Conservation (phyloP, 2,113 vertebrate genomes). For the Pteronura brasiliensis region DNA sequence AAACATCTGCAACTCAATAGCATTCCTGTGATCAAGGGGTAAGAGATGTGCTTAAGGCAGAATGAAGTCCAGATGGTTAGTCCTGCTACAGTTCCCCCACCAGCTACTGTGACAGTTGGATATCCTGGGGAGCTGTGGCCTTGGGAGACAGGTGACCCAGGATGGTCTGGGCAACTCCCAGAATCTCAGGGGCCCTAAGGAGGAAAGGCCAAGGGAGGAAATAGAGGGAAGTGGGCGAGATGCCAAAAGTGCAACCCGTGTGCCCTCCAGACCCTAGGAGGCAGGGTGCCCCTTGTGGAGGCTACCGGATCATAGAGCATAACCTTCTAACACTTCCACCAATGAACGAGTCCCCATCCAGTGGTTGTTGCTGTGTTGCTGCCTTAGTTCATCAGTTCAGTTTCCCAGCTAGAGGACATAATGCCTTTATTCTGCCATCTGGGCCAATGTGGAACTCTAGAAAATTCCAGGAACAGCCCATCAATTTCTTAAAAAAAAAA, state of each 20-base stretch:
- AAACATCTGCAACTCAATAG: constrained; percentile 75
- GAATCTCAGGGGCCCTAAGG: neutral
- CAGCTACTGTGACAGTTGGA: rapidly evolving
- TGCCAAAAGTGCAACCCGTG: rapidly evolving
- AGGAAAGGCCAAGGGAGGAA: neutral
- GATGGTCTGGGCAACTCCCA: neutral
- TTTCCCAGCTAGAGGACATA: neutral
- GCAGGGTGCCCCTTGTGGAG: rapidly evolving
- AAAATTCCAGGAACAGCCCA: neutral
- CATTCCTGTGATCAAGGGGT: constrained; percentile 73
- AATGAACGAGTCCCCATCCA: neutral
- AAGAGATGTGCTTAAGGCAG: neutral
- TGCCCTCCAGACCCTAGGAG: neutral
- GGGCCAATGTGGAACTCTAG: too few relatives aligned
- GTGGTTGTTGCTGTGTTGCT: neutral
- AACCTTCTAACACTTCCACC: neutral
- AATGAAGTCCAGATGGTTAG: neutral
- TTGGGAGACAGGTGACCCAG: neutral
- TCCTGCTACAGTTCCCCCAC: neutral
- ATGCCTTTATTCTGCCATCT: neutral
- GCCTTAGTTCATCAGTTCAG: neutral
- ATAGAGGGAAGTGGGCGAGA: too few relatives aligned
- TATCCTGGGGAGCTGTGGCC: rapidly evolving
- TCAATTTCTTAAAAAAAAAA: too few relatives aligned
- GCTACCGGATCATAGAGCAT: rapidly evolving